These are phyloP conservation scores for Syngnathus rostellatus DNA, from an alignment of 2,797 vertebrate genomes.

Conservation along the genomic window DNA sequence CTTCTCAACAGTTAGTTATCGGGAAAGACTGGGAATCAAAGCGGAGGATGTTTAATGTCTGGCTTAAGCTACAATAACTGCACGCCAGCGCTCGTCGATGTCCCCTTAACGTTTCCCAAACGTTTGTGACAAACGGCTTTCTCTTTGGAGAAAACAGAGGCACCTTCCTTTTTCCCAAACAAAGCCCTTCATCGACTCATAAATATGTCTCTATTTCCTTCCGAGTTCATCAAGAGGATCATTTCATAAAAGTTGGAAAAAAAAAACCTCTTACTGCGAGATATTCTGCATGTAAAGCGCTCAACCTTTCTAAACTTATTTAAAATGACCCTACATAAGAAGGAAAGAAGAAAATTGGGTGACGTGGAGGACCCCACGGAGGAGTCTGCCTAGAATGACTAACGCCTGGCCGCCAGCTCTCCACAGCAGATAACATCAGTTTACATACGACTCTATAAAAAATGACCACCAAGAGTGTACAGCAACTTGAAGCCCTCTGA, in stretches of 20 bases:
- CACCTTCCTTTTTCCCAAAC: background rate
- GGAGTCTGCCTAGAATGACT: background rate
- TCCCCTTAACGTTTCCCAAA: background rate
- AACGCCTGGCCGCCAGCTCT: background rate
- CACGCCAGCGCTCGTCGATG: background rate
- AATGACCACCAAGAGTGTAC: slow-evolving; percentile 24
- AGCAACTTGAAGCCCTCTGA: slow-evolving; percentile 12
- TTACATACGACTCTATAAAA: slow-evolving; percentile 16
- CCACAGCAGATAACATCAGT: slow-evolving; percentile 16
- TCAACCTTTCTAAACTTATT: too few relatives aligned
- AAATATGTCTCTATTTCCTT: background rate
- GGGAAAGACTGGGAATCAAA: background rate
- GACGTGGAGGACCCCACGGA: too few relatives aligned
- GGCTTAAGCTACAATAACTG: background rate
- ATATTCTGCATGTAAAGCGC: too few relatives aligned
- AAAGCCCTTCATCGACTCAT: background rate
- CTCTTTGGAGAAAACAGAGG: background rate
- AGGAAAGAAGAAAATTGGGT: too few relatives aligned
- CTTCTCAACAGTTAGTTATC: background rate
- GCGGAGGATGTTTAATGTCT: background rate
- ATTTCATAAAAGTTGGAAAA: background rate
- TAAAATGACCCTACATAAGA: too few relatives aligned
- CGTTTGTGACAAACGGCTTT: background rate
- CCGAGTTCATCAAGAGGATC: background rate
- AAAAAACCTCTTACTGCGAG: too few relatives aligned